Evolutionary conservation across 2,888 invertebrate genomes (phyloP).

Genomic region (Ischnus inquisitorius): DNA sequence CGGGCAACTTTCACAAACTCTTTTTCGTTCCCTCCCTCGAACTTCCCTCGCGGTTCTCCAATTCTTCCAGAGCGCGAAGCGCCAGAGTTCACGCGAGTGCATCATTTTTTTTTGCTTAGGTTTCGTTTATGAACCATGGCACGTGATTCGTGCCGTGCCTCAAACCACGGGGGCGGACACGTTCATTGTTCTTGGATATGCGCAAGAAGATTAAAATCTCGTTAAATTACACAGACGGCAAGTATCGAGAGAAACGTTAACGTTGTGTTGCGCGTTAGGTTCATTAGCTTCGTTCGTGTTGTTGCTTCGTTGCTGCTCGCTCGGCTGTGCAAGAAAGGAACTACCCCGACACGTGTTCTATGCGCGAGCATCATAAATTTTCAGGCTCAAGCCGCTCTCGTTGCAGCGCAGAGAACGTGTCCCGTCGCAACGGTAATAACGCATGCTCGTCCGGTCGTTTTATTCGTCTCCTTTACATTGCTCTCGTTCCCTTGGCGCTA

Average conservation of each 20-base stretch:
- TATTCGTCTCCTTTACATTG: constrained; percentile 3
- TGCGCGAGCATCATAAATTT: constrained; percentile 26
- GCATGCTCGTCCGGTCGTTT: not conserved
- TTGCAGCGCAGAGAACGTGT: not conserved
- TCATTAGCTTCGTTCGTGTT: constrained; percentile 60
- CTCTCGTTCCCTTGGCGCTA: constrained; percentile 16
- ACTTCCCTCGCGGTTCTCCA: not conserved
- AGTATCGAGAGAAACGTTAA: constrained; percentile 31
- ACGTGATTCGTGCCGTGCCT: not conserved
- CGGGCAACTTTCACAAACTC: constrained; percentile 7
- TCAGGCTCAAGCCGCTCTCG: constrained; percentile 3
- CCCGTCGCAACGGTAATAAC: constrained; percentile 22
- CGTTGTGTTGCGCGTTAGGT: constrained; percentile 26
- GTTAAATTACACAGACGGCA: constrained; percentile 35
- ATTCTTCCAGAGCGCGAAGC: constrained; percentile 1
- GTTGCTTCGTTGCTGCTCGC: constrained; percentile 32
- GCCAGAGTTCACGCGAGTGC: constrained; percentile 20
- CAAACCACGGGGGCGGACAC: not conserved
- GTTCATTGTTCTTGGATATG: constrained; percentile 10
- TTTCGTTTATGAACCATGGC: not conserved
- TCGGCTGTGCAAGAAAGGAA: constrained; percentile 5
- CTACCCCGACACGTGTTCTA: not conserved
- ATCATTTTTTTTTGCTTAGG: constrained; percentile 7
- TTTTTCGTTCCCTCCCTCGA: not conserved
- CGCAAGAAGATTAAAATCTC: constrained; percentile 42